Percentiles rank a stretch among this genome's conserved stretches.
phyloP scores from a whole-genome alignment of 2,113 vertebrate genomes.

The Elanus axillaris region DNA sequence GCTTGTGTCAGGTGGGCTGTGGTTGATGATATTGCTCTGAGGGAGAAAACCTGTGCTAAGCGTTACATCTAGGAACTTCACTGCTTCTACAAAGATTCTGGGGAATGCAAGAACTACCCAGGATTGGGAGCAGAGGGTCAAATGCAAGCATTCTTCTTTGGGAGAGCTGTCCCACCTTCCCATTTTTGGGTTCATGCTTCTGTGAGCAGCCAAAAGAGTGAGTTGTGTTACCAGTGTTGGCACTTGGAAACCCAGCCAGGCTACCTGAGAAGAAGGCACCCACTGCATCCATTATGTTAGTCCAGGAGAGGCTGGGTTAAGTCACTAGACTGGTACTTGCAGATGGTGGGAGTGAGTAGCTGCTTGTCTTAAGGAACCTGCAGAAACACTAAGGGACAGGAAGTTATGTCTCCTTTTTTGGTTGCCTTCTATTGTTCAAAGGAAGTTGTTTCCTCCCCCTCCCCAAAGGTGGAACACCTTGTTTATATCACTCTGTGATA shows the following conservation, averaged over 20 bases:
- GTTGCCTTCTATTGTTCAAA: neutral
- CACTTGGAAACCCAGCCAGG: neutral
- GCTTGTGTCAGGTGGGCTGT: neutral
- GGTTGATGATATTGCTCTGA: neutral
- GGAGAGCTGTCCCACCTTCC: neutral
- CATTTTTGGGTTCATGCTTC: neutral
- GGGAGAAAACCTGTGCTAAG: neutral
- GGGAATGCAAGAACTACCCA: neutral
- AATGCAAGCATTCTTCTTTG: neutral
- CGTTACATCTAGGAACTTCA: neutral
- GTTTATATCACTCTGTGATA: neutral
- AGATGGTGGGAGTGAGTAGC: neutral
- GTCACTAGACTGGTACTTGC: neutral
- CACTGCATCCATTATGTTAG: neutral
- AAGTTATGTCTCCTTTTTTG: neutral
- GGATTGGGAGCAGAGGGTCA: neutral
- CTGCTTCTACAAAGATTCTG: neutral
- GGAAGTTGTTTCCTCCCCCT: neutral
- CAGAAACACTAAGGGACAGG: neutral
- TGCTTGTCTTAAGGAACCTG: neutral
- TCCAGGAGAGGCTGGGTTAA: neutral
- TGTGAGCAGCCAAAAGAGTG: neutral
- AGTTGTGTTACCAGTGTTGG: neutral
- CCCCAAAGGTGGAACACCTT: neutral
- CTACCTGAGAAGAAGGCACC: neutral